Conservation (phyloP, 2,113 vertebrate species). For the Lagopus muta region DNA sequence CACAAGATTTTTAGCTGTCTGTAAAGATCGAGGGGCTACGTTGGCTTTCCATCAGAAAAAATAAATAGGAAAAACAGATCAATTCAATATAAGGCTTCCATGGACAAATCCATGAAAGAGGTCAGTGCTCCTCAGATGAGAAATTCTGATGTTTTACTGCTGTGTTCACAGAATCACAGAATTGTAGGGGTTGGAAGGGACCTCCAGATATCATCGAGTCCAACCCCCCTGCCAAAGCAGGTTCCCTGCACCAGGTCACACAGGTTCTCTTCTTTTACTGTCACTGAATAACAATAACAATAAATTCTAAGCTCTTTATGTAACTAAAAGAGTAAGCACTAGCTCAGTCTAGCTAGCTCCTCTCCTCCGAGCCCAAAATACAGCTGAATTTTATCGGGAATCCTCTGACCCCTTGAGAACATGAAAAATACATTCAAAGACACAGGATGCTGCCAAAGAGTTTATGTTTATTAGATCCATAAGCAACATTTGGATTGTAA, state of each 20-base stretch:
- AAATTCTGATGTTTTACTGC: neutral
- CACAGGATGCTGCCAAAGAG: conserved; percentile 14
- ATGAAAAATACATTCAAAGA: conserved; percentile 9
- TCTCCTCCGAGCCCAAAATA: conserved; percentile 20
- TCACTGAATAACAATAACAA: neutral
- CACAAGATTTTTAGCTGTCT: neutral
- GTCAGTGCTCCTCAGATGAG: neutral
- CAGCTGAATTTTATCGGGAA: conserved; percentile 41
- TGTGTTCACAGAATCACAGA: neutral
- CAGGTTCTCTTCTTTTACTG: conserved; percentile 20
- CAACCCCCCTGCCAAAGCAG: too few species aligned
- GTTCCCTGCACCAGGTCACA: too few species aligned
- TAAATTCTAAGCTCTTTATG: neutral
- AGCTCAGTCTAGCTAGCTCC: neutral
- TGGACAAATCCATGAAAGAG: neutral
- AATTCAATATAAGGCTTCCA: neutral
- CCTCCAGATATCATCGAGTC: too few species aligned
- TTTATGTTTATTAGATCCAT: conserved; percentile 35
- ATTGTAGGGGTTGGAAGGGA: too few species aligned
- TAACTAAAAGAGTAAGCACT: neutral
- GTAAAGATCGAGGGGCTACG: neutral
- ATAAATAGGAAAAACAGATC: neutral
- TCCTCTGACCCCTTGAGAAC: conserved; percentile 4
- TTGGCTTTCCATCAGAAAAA: neutral
- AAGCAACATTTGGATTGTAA: neutral